Evolutionary conservation across 2,888 invertebrate species (phyloP).

Genomic region (Drosophila rellima): DNA sequence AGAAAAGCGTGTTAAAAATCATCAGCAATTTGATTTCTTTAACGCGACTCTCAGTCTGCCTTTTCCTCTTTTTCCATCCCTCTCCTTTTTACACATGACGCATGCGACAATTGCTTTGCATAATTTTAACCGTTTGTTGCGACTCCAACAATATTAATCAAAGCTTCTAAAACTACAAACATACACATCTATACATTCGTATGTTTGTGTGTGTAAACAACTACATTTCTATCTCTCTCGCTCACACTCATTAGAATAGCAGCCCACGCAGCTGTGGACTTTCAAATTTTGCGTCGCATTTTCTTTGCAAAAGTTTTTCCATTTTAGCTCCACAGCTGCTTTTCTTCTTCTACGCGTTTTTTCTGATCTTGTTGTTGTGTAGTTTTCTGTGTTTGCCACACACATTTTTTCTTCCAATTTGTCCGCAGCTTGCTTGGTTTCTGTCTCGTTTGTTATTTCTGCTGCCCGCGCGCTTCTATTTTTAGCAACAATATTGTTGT

Average conservation of each 20-base stretch:
- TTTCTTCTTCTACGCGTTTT: slow-evolving; percentile 32
- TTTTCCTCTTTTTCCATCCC: not conserved
- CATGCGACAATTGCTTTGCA: slow-evolving; percentile 46
- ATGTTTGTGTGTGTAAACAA: not conserved
- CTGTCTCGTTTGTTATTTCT: slow-evolving; percentile 65
- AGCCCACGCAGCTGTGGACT: slow-evolving; percentile 53
- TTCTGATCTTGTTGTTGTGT: slow-evolving; percentile 40
- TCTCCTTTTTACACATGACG: slow-evolving; percentile 43
- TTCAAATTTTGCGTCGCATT: slow-evolving; percentile 68
- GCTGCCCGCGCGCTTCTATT: slow-evolving; percentile 73
- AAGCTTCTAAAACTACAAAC: slow-evolving; percentile 32
- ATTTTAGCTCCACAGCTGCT: slow-evolving; percentile 59
- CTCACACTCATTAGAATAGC: slow-evolving; percentile 21
- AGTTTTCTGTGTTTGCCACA: slow-evolving; percentile 50
- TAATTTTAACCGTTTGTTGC: slow-evolving; percentile 29
- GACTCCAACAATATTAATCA: slow-evolving; percentile 55
- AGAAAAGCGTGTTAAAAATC: slow-evolving; percentile 51
- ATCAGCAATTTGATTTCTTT: slow-evolving; percentile 42
- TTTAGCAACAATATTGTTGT: slow-evolving; percentile 68
- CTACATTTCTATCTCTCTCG: slow-evolving; percentile 1
- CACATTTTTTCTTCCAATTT: slow-evolving; percentile 65
- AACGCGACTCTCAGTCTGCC: not conserved
- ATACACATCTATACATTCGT: not conserved
- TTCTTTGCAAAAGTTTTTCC: slow-evolving; percentile 63
- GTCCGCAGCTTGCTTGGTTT: slow-evolving; percentile 67